Conservation (phyloP, 2,888 invertebrate genomes). For the Cephus runcator region DNA sequence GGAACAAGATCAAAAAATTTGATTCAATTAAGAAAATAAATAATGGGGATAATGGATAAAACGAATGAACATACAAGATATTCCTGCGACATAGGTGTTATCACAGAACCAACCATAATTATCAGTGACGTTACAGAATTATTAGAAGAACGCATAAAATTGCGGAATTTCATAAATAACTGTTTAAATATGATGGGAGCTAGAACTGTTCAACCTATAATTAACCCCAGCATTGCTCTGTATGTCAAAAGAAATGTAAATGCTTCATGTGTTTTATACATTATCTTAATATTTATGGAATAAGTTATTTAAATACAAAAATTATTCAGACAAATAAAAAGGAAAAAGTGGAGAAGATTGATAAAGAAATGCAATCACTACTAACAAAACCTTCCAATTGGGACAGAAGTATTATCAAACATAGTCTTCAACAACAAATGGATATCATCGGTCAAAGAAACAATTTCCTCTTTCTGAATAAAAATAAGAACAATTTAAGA, state of each 20-base stretch:
- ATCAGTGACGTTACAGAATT: slow-evolving; percentile 7
- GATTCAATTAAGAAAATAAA: not conserved
- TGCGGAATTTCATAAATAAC: slow-evolving; percentile 15
- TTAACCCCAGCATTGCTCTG: not conserved
- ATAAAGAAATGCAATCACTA: not conserved
- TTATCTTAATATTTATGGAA: not conserved
- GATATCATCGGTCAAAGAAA: too few species aligned
- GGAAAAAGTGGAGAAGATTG: not conserved
- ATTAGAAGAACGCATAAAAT: slow-evolving; percentile 20
- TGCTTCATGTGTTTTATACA: not conserved
- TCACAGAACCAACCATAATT: not conserved
- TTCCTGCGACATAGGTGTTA: not conserved
- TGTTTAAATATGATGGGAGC: slow-evolving; percentile 11
- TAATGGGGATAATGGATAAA: not conserved
- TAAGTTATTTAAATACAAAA: not conserved
- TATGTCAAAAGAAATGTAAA: not conserved
- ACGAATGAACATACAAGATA: not conserved
- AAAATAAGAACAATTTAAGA: too few species aligned
- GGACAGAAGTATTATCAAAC: too few species aligned
- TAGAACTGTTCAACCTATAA: not conserved
- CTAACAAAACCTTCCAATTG: too few species aligned
- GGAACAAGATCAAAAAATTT: not conserved
- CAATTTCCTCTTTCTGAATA: too few species aligned
- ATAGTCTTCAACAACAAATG: too few species aligned
- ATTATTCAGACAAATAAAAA: not conserved